These are phyloP conservation scores for Coracopsis vasa DNA, from an alignment of 2,113 vertebrate species.

Conservation along the genomic window DNA sequence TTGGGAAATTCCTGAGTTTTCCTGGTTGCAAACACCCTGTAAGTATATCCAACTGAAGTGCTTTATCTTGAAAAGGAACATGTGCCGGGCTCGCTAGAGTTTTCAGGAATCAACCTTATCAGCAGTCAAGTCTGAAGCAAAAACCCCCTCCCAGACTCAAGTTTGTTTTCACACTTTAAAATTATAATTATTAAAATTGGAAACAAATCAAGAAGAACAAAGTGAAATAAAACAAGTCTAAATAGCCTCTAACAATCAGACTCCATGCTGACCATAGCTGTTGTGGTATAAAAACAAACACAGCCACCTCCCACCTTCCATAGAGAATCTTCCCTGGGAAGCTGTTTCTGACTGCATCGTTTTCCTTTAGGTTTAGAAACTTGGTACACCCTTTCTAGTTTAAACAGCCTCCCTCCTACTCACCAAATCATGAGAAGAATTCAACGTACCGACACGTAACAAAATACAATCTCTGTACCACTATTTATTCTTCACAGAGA, in stretches of 20 bases:
- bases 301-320: not conserved
- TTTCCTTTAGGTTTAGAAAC: not conserved
- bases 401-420: not conserved
- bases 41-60: not conserved
- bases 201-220: not conserved
- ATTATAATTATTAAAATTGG: fast-evolving
- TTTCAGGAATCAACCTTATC: not conserved
- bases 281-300: not conserved
- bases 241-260: not conserved
- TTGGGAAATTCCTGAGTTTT: not conserved
- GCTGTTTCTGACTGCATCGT: not conserved
- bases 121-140: not conserved
- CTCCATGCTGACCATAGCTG: fast-evolving
- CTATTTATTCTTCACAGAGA: not conserved
- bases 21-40: not conserved
- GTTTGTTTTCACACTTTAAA: not conserved
- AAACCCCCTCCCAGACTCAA: fast-evolving
- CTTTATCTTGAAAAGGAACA: not conserved
- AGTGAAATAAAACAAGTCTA: not conserved
- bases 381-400: not conserved
- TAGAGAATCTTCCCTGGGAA: not conserved
- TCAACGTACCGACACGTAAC: not conserved
- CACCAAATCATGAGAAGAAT: not conserved
- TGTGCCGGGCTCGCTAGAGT: fast-evolving
- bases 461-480: not conserved